Evolutionary conservation across 1,140 invertebrate species (phyloP).

Genomic region (Drosophila nannoptera): DNA sequence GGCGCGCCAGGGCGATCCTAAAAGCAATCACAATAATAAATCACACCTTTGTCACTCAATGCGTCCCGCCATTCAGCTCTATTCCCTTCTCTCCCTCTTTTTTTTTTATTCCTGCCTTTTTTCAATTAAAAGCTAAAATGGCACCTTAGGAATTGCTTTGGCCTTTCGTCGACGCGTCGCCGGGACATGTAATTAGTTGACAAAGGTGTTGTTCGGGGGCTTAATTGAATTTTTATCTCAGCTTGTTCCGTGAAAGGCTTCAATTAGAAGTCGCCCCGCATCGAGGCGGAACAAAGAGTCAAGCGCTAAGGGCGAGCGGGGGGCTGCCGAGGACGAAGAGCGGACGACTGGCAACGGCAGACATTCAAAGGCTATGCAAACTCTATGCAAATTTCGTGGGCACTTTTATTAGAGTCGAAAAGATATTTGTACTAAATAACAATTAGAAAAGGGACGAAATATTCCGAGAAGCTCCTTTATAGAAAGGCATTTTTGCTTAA

Average conservation of each 20-base stretch:
- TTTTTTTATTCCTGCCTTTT: constrained; percentile 30
- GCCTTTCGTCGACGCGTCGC: constrained; percentile 56
- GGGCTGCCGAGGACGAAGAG: not conserved
- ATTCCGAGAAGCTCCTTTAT: not conserved
- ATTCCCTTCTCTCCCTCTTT: constrained; percentile 13
- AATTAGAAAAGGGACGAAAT: not conserved
- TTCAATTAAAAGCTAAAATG: constrained; percentile 65
- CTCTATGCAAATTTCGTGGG: constrained; percentile 16
- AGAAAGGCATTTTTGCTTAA: not conserved
- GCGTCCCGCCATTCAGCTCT: constrained; percentile 19
- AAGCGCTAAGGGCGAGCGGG: not conserved
- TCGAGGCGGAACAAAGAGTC: not conserved
- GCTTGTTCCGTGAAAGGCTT: constrained; percentile 31
- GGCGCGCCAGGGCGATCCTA: constrained; percentile 16
- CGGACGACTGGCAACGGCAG: not conserved
- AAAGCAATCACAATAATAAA: constrained; percentile 70
- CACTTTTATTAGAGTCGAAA: constrained; percentile 1
- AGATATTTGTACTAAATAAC: not conserved
- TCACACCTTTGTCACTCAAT: constrained; percentile 74
- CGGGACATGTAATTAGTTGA: constrained; percentile 69
- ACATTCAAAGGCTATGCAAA: constrained; percentile 12
- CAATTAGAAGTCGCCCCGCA: constrained; percentile 21
- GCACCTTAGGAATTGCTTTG: constrained; percentile 52
- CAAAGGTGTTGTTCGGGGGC: constrained; percentile 57
- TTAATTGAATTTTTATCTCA: constrained; percentile 74